Evolutionary conservation across 2,797 vertebrate genomes (phyloP).

Genomic region (Anniella stebbinsi): DNA sequence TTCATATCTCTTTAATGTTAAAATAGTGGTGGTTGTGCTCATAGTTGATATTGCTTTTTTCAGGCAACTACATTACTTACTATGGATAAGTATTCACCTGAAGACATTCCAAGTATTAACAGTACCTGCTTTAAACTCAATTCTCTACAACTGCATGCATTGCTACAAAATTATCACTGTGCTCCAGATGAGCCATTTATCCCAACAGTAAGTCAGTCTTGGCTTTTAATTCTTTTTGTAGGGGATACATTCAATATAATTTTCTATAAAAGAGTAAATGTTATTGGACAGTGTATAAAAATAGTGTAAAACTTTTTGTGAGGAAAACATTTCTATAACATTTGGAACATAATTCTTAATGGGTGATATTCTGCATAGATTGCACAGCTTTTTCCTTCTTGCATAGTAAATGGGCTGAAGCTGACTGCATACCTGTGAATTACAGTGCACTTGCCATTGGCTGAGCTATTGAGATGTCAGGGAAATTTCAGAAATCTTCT

Average conservation of each 20-base stretch:
- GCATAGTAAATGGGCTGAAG: neutral
- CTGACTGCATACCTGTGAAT: neutral
- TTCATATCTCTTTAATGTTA: neutral
- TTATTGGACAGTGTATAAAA: neutral
- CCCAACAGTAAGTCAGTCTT: conserved; percentile 86
- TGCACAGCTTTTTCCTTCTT: neutral
- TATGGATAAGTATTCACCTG: conserved; percentile 97
- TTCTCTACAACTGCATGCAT: conserved; percentile 94
- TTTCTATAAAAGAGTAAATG: neutral
- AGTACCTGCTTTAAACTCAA: conserved; percentile 99
- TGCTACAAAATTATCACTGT: conserved; percentile 96
- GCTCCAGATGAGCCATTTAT: conserved; percentile 97
- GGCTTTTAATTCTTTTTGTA: fast-evolving
- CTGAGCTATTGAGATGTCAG: neutral
- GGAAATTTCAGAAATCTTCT: neutral
- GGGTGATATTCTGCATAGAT: neutral
- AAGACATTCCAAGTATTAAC: conserved; percentile 94
- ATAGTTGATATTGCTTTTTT: conserved; percentile 2
- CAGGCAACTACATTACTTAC: conserved; percentile 97
- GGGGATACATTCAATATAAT: neutral
- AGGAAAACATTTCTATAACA: neutral
- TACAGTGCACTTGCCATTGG: neutral
- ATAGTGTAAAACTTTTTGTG: neutral
- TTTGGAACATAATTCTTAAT: neutral
- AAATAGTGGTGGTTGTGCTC: neutral